Conservation (phyloP, 1,140 invertebrate species). For the Drosophila navojoa region DNA sequence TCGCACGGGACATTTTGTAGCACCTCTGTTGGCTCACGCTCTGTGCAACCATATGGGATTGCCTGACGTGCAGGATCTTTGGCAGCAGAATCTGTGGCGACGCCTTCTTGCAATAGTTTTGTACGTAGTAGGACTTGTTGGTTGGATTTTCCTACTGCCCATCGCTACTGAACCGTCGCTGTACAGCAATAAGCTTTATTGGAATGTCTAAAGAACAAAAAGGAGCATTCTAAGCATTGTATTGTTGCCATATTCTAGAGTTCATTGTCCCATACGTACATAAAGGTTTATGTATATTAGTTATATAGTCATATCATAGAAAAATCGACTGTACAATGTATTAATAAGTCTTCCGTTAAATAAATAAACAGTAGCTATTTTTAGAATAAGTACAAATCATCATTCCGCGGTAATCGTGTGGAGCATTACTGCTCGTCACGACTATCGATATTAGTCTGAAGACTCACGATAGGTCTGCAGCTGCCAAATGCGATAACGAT, state of each 20-base stretch:
- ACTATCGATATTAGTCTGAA: conserved; percentile 10
- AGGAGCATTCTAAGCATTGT: conserved; percentile 5
- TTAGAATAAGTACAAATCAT: neutral
- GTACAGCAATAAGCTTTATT: conserved; percentile 90
- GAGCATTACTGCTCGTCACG: neutral
- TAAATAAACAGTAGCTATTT: conserved; percentile 18
- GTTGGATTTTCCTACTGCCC: conserved; percentile 91
- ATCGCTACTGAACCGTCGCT: conserved; percentile 91
- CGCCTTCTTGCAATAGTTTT: conserved; percentile 86
- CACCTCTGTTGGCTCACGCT: conserved; percentile 94
- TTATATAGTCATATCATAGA: conserved; percentile 48
- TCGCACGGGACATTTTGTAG: conserved; percentile 93
- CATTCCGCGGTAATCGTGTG: neutral
- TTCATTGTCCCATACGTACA: conserved; percentile 13
- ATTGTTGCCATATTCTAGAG: conserved; percentile 54
- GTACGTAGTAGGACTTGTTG: conserved; percentile 90
- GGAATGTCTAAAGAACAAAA: conserved; percentile 68
- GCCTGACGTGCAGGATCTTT: conserved; percentile 92
- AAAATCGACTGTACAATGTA: conserved; percentile 33
- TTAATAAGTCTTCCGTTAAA: conserved; percentile 53
- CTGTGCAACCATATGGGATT: conserved; percentile 99
- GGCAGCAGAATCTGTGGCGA: conserved; percentile 88
- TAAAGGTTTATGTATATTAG: conserved; percentile 37
- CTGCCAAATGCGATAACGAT: conserved; percentile 16
- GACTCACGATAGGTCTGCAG: neutral